Percentiles rank a stretch among this genome's conserved stretches.
These are phyloP conservation scores for Calcarius lapponicus DNA, from an alignment of 2,797 vertebrate species.

Conservation along the genomic window DNA sequence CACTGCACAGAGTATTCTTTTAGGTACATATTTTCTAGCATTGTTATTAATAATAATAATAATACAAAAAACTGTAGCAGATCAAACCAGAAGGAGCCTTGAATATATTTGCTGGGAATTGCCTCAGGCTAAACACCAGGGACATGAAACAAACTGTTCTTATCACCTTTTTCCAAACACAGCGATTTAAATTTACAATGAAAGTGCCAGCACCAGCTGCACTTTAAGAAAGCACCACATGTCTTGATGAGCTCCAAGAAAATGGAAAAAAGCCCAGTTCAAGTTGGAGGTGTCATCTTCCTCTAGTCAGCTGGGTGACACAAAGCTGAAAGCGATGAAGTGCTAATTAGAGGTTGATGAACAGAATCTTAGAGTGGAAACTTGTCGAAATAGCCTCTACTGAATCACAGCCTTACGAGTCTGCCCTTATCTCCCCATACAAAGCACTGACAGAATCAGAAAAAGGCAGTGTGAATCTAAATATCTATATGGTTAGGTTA, in stretches of 20 bases:
- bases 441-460: slow-evolving; percentile 25
- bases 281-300: slow-evolving; percentile 79
- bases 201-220: slow-evolving; percentile 81
- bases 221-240: slow-evolving; percentile 81
- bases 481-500: slow-evolving; percentile 45
- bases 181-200: slow-evolving; percentile 80
- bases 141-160: slow-evolving; percentile 79
- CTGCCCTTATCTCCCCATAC: slow-evolving; percentile 42
- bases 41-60: slow-evolving; percentile 61
- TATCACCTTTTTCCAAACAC: slow-evolving; percentile 80
- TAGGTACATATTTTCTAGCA: slow-evolving; percentile 32
- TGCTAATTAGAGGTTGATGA: slow-evolving; percentile 85
- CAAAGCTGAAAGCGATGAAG: slow-evolving; percentile 80
- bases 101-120: slow-evolving; percentile 72
- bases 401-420: slow-evolving; percentile 67
- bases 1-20: not conserved
- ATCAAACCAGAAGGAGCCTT: slow-evolving; percentile 74
- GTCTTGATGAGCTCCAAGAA: slow-evolving; percentile 76
- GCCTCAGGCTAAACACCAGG: slow-evolving; percentile 76
- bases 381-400: slow-evolving; percentile 74
- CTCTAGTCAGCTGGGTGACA: slow-evolving; percentile 78
- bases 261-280: slow-evolving; percentile 78
- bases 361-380: slow-evolving; percentile 76
- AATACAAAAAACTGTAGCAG: slow-evolving; percentile 46
- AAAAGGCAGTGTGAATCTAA: slow-evolving; percentile 49